Evolutionary conservation across 2,113 vertebrate species (phyloP), one percentile per base, ranked within the genome.

Genomic region (Hepsetus odoe): DNA sequence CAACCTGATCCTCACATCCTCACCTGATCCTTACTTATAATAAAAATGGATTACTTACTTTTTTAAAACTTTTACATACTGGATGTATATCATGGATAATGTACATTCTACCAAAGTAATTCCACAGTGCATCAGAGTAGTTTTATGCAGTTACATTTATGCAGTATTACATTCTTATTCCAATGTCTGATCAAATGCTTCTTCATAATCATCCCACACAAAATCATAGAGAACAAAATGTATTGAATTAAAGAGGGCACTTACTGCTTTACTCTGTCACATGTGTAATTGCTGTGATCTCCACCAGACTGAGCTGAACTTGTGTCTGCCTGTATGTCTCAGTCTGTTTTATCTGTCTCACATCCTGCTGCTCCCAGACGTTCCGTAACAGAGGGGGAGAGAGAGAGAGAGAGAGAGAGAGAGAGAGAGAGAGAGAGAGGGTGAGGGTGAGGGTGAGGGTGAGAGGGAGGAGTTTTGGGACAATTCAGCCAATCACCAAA

Each of bases 401-500:
- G 51, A 70, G 71, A 70, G 49, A 55, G 79, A 80, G 73, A 68
- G 71, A 72, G 77, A 78, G 80, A 59, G 62, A 56, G 61, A 44
- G 49, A 30, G n/a, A 62, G 64, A 42, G 46, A 33, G 74, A 14
- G 62, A 38, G 66, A 35, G 33, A 46, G 75, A 76, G 67, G 49
- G 35, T 24, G 77, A 33, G 40, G 33, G 58, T 35, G 18, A 10
- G 16, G 24, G 61, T 59, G 53, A 51, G 58, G 59, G 68, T 35
- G 70, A 38, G 28, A 0, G 26, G 42, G 12, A 46, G 81, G 81
- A 68, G 28, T 77, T 73, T 78, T 56, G 56, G 13, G 30, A 55
- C 53, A 28, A 44, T 58, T 11, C 49, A 78, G 72, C 85, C 84
- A 84, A 82, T 86, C 79, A 68, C 26, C 22, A 30, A 42, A 16